Base-by-base conservation (phyloP, 1,140 invertebrate genomes). In the Drosophila ironensis region DNA sequence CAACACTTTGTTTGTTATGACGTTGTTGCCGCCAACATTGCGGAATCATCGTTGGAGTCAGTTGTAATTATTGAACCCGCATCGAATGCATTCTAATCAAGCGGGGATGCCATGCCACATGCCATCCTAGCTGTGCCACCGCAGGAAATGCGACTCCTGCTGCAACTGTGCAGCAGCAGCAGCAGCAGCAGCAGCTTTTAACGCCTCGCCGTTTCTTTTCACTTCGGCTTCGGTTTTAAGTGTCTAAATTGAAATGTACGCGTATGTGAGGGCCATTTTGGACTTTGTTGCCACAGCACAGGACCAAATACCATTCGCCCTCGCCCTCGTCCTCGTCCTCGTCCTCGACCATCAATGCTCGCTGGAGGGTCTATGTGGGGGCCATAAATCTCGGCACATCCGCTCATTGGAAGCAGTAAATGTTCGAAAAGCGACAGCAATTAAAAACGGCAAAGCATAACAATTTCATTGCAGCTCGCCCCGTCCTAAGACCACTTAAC, bases 341-440 rank as follows among this genome's bases (percentile, higher is more conserved):
- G n/a, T n/a, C n/a, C n/a, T n/a, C n/a, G n/a, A n/a, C n/a, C 41
- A 56, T 44, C 66, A 56, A 47, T 38, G 33, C 5, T 6, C 6
- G 7, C 20, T 19, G 22, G 45, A 33, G 16, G n/a, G 35, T 52
- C 28, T 12, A 25, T 60, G 46, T 16, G 14, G 40, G 9, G 44
- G 57, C 63, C 57, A 84, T 86, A 84, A 84, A 86, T 84, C 78
- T 73, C 61, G 51, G 78, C 73, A 80, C 73, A 80, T 84, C 64
- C 77, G 63, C 78, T 86, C 78, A 73, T 73, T 84, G 67, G 47
- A 54, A 66, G 78, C 73, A 59, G 69, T 86, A 86, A 84, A 84
- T 84, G 80, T 78, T 86, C 60, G 80, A 63, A 71, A 84, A 70
- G 41, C 77, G 74, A 77, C 61, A 78, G 78, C 78, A 84, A 84